phyloP scores from a whole-genome alignment of 2,888 invertebrate species.

The Oscheius onirici region DNA sequence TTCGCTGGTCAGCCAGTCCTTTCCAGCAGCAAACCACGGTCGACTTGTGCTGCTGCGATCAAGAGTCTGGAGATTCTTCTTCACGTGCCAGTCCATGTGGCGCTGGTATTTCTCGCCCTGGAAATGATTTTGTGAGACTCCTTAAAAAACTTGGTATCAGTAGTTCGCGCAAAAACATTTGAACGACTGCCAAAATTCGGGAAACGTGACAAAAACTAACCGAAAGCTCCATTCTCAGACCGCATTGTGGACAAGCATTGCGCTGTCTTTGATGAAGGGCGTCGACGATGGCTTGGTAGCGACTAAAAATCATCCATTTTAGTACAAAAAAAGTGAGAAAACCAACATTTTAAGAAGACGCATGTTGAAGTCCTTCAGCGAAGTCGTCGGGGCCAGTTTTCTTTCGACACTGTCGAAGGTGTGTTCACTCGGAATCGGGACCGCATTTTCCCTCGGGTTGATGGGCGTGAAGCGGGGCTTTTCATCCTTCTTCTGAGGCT shows the following conservation, averaged over 20 bases:
- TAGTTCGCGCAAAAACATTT: too few species aligned
- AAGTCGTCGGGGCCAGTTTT: conserved; percentile 75
- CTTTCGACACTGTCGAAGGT: conserved; percentile 25
- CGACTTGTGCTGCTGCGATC: conserved; percentile 27
- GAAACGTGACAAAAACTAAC: conserved; percentile 1
- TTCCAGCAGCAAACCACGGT: conserved; percentile 25
- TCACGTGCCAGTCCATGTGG: conserved; percentile 98
- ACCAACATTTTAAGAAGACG: conserved; percentile 40
- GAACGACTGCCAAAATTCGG: too few species aligned
- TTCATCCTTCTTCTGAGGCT: background rate
- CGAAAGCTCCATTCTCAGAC: conserved; percentile 83
- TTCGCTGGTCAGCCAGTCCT: conserved; percentile 27
- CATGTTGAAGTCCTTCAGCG: conserved; percentile 67
- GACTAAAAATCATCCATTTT: conserved; percentile 75
- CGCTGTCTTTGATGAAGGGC: conserved; percentile 80
- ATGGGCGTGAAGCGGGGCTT: background rate
- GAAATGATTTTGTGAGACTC: too few species aligned
- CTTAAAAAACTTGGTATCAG: too few species aligned
- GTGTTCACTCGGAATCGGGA: conserved; percentile 32
- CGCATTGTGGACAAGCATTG: conserved; percentile 95
- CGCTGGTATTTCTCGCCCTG: conserved; percentile 37
- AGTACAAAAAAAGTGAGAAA: conserved; percentile 1
- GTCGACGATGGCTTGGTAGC: conserved; percentile 81
- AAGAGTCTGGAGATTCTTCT: conserved; percentile 79
- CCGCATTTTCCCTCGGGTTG: conserved; percentile 9